A percentile compares a stretch with the other conserved stretches of the same genome.
Conservation (phyloP, 1,140 invertebrate genomes). For the Philopotamus ludificatus region DNA sequence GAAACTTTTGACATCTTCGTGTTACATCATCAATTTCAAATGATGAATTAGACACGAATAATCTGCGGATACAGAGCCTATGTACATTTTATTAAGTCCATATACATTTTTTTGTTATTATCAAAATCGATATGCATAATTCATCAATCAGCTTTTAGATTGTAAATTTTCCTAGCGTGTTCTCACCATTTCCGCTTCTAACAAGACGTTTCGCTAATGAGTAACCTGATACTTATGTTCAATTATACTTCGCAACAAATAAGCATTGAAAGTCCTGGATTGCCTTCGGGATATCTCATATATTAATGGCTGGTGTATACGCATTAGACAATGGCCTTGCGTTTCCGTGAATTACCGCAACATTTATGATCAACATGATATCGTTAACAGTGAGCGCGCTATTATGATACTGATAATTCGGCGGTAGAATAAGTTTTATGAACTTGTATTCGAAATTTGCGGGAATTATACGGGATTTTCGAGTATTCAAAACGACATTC, state of each 20-base stretch:
- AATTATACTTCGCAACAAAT: conserved; percentile 1
- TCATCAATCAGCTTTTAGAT: neutral
- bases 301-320: too few relatives aligned
- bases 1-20: conserved; percentile 1
- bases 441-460: too few relatives aligned
- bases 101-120: neutral
- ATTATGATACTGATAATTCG: too few relatives aligned
- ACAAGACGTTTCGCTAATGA: conserved; percentile 12
- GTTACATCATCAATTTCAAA: conserved; percentile 1
- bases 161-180: neutral
- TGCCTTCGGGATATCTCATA: too few relatives aligned
- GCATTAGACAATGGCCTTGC: too few relatives aligned
- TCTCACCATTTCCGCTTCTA: neutral
- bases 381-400: too few relatives aligned
- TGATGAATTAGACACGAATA: neutral
- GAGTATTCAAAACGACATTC: too few relatives aligned
- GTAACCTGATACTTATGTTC: neutral
- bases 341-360: too few relatives aligned
- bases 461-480: too few relatives aligned
- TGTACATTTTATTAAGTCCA: neutral
- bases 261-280: neutral
- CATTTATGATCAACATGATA: too few relatives aligned
- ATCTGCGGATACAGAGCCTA: neutral
- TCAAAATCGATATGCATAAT: neutral
- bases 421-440: too few relatives aligned